A percentile compares a stretch with the other conserved stretches of the same genome.
phyloP scores from a whole-genome alignment of 2,888 invertebrate genomes.

The Homarus gammarus region DNA sequence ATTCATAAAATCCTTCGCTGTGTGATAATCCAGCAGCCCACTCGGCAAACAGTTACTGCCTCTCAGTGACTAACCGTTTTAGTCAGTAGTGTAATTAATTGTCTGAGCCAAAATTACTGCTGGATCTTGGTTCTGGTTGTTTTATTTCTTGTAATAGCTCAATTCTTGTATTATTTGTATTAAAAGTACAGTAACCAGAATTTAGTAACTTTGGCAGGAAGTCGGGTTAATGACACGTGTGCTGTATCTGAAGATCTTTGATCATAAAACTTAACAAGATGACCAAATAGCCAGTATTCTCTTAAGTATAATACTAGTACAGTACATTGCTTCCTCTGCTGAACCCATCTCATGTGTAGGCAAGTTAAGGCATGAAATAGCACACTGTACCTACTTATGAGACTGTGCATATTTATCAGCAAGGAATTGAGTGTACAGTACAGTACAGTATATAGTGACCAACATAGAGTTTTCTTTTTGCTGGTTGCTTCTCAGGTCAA shows the following conservation, averaged over 20 bases:
- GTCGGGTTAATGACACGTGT: not conserved
- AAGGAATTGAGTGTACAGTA: too few species aligned
- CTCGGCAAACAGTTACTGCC: conserved; percentile 6
- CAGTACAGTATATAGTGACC: too few species aligned
- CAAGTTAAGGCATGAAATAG: too few species aligned
- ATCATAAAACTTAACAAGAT: too few species aligned
- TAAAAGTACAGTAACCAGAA: not conserved
- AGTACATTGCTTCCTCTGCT: not conserved
- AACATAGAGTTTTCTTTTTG: not conserved
- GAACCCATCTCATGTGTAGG: too few species aligned
- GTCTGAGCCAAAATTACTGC: conserved; percentile 31
- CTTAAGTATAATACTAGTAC: not conserved
- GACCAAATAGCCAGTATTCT: not conserved
- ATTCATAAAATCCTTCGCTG: conserved; percentile 46
- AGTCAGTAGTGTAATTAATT: conserved; percentile 10
- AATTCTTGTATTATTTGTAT: conserved; percentile 15
- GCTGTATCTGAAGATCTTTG: too few species aligned
- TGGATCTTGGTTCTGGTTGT: conserved; percentile 36
- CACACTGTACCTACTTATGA: too few species aligned
- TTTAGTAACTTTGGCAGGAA: not conserved
- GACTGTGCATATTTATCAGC: too few species aligned
- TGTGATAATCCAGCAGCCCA: conserved; percentile 48
- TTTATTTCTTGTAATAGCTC: not conserved
- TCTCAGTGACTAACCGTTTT: conserved; percentile 56
- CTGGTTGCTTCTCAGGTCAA: not conserved